Base-by-base conservation (phyloP, 1,140 invertebrate species). In the Brachionus paranguensis region DNA sequence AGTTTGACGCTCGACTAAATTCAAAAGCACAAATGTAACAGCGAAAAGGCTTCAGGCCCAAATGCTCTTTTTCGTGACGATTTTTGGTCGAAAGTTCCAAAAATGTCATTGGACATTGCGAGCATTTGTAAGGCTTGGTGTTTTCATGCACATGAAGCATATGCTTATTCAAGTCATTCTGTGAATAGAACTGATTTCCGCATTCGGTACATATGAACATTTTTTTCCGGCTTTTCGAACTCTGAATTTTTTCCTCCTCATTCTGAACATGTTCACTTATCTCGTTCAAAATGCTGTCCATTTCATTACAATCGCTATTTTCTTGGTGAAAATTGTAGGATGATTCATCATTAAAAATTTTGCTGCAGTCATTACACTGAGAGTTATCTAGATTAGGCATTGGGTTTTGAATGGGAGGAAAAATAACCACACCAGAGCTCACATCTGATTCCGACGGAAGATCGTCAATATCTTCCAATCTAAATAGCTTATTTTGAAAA, bases 21-120 rank as follows among this genome's bases (percentile, higher is more conserved):
- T 76, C 72, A 76, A 76, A 76, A 20, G 72, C 41, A 50, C 72
- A 76, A 47, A 76, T 76, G 45, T 76, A 76, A 4, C 72, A 76
- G 6, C 72, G 43, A 76, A 76, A 76, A 20, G 72, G 72, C 33
- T 76, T 76, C 3, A 76, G 45, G 10, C 72, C 72, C 10, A 50
- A 27, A 47, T 76, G 72, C 20, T 76, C 72, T 50, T 76, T 76
- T 50, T 76, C 72, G 17, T 76, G 72, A 27, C 72, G 72, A 50
- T 76, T 76, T 50, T 76, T 76, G 24, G 72, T 50, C 27, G 72
- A 76, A 12, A 76, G 47, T 27, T 76, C 72, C 20, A 50, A 24
- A 50, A 76, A 76, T 6, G 72, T 43, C 68, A 76, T 76, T 33
- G 72, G 7, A 76, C 72, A 76, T 33, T 50, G 45, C 33, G 72